Percentiles rank a stretch among this genome's conserved stretches.
These are phyloP conservation scores for Pemphigus obesinymphae DNA, from an alignment of 1,140 invertebrate genomes.

Conservation along the genomic window DNA sequence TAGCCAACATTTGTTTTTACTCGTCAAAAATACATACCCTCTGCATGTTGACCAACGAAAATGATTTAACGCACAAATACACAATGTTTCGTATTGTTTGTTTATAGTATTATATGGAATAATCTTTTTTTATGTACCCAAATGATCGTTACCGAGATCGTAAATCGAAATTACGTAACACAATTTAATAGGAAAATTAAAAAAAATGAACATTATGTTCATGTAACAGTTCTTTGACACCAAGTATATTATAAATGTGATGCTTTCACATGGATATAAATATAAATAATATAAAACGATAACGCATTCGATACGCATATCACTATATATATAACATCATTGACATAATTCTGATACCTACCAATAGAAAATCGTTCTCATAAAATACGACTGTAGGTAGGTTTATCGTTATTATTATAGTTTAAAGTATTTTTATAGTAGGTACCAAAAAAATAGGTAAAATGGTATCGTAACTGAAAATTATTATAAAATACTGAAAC, in stretches of 20 bases:
- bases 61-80: too few relatives aligned
- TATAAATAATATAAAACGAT: background rate
- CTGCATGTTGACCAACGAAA: too few relatives aligned
- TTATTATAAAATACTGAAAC: too few relatives aligned
- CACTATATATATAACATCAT: background rate
- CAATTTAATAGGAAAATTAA: constrained; percentile 19
- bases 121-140: background rate
- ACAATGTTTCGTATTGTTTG: too few relatives aligned
- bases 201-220: background rate
- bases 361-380: constrained; percentile 9
- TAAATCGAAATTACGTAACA: constrained; percentile 21
- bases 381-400: background rate
- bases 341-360: constrained; percentile 16
- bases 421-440: too few relatives aligned
- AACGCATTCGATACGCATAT: constrained; percentile 27
- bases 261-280: constrained; percentile 23
- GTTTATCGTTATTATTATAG: too few relatives aligned
- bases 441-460: too few relatives aligned
- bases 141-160: background rate
- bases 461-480: too few relatives aligned
- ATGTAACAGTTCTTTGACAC: constrained; percentile 34
- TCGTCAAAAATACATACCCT: too few relatives aligned
- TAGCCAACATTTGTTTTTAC: too few relatives aligned
- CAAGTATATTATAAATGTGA: background rate
- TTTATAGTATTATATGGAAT: too few relatives aligned